phyloP scores from a whole-genome alignment of 2,797 vertebrate species.

The Pseudocheirus occidentalis region DNA sequence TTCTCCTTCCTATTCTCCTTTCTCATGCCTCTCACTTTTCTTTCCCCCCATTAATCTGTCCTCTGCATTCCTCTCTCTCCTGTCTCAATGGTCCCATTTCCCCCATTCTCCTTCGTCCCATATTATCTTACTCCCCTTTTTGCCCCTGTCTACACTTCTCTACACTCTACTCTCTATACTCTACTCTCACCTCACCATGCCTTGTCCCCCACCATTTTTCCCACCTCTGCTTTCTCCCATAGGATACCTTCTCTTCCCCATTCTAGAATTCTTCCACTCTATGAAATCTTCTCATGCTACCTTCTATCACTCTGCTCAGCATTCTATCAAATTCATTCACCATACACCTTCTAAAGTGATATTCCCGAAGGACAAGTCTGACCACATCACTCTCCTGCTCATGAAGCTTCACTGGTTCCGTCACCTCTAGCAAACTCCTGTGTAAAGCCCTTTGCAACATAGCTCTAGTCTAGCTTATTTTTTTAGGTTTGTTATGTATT shows the following conservation, averaged over 20 bases:
- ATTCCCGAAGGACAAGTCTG: not conserved
- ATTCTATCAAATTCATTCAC: not conserved
- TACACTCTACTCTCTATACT: too few relatives aligned
- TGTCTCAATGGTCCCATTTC: not conserved
- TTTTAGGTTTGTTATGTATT: not conserved
- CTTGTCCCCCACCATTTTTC: not conserved
- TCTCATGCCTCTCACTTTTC: not conserved
- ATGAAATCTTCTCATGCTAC: not conserved
- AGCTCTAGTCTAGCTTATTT: not conserved
- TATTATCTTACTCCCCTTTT: not conserved
- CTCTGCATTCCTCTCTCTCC: not conserved
- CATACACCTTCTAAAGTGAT: not conserved
- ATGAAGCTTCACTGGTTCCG: not conserved
- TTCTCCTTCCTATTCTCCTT: not conserved
- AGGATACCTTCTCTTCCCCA: not conserved
- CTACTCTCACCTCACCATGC: not conserved
- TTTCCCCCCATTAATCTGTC: not conserved
- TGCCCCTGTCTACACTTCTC: too few relatives aligned
- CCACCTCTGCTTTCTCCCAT: not conserved
- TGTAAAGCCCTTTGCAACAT: not conserved
- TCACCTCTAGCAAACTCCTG: not conserved
- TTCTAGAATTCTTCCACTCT: not conserved
- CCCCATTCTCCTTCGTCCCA: not conserved
- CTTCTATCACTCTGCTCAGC: not conserved
- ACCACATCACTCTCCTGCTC: not conserved